phyloP scores from a whole-genome alignment of 1,140 invertebrate species.

The Temnothorax curvispinosus region DNA sequence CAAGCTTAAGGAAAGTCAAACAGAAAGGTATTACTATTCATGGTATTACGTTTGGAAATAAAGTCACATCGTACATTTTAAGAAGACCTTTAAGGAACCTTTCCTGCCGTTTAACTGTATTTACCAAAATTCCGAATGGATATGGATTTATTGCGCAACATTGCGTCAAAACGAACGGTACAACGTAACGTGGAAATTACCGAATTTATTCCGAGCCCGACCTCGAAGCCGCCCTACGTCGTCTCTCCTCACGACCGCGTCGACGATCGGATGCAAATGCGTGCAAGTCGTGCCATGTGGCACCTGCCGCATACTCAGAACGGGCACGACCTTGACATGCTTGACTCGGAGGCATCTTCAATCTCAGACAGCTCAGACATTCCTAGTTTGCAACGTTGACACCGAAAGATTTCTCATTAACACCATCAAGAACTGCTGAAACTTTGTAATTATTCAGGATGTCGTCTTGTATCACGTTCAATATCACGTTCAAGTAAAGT shows the following conservation, averaged over 20 bases:
- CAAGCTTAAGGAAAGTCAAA: not conserved
- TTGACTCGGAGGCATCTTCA: constrained; percentile 48
- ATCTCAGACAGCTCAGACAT: not conserved
- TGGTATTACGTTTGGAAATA: not conserved
- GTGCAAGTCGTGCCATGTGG: constrained; percentile 64
- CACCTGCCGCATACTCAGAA: constrained; percentile 73
- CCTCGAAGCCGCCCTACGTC: constrained; percentile 1
- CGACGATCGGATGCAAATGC: constrained; percentile 67
- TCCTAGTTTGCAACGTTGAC: too few relatives aligned
- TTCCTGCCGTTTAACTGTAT: not conserved
- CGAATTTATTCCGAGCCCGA: constrained; percentile 31
- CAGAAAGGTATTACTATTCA: not conserved
- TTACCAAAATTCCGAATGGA: not conserved
- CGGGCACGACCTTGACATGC: constrained; percentile 67
- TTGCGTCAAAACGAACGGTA: not conserved
- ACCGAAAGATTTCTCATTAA: too few relatives aligned
- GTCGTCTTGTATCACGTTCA: too few relatives aligned
- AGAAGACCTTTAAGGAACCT: not conserved
- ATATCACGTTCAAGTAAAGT: too few relatives aligned
- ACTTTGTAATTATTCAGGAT: too few relatives aligned
- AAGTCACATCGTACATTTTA: not conserved
- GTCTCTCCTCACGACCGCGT: constrained; percentile 19
- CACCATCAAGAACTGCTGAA: too few relatives aligned
- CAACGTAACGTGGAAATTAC: constrained; percentile 22
- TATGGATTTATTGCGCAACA: constrained; percentile 31